Conservation (phyloP, 1,140 invertebrate genomes). For the Penaeus indicus region DNA sequence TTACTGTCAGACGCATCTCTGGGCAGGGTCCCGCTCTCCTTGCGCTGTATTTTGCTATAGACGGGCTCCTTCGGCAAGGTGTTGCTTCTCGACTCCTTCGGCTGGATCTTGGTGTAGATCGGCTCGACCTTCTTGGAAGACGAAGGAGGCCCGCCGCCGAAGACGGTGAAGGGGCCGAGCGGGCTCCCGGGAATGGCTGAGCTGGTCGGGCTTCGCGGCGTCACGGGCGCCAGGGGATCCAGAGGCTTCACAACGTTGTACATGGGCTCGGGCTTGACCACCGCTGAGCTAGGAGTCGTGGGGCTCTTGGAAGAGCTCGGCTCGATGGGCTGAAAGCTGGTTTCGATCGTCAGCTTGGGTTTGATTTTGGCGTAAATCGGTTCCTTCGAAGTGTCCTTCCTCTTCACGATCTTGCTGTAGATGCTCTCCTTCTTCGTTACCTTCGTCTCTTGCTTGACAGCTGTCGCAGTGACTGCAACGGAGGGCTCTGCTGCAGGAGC, state of each 20-base stretch:
- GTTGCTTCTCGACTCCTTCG: conserved; percentile 37
- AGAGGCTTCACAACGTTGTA: conserved; percentile 62
- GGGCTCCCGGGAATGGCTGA: conserved; percentile 16
- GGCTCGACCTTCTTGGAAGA: conserved; percentile 25
- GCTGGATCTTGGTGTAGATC: conserved; percentile 35
- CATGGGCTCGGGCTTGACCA: conserved; percentile 65
- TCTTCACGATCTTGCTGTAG: conserved; percentile 64
- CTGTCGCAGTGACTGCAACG: conserved; percentile 6
- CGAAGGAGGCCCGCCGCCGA: not conserved
- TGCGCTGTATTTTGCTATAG: conserved; percentile 48
- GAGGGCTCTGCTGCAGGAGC: not conserved
- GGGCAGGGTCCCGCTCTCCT: conserved; percentile 52
- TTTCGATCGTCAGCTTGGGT: conserved; percentile 63
- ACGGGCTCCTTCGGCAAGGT: conserved; percentile 53
- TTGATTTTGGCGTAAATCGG: conserved; percentile 65
- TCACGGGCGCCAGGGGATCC: conserved; percentile 38
- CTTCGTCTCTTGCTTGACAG: not conserved
- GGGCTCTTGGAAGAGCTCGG: conserved; percentile 41
- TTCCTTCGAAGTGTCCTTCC: conserved; percentile 56
- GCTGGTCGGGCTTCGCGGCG: conserved; percentile 50
- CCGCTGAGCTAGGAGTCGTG: conserved; percentile 17
- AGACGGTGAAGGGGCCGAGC: not conserved
- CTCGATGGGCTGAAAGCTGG: conserved; percentile 65
- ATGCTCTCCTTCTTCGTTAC: conserved; percentile 64
- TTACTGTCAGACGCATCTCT: conserved; percentile 47